Evolutionary conservation across 2,888 invertebrate species (phyloP).

Genomic region (Sussaba pulchella): DNA sequence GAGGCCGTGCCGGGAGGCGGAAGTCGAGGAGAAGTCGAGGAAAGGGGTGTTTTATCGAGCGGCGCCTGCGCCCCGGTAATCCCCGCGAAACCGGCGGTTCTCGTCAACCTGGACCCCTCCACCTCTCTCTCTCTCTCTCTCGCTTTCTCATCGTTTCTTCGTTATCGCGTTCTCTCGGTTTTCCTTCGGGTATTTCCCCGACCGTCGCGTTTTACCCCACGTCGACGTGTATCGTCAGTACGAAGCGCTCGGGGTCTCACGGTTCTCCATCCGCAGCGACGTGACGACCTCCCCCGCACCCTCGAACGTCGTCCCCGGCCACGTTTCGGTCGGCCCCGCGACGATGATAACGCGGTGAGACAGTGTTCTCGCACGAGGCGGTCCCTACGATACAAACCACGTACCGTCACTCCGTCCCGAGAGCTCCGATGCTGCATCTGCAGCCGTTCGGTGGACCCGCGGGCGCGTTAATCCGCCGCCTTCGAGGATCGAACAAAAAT

Average conservation of each 20-base stretch:
- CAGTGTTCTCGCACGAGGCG: conserved; percentile 50
- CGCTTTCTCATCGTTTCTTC: neutral
- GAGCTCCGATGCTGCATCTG: conserved; percentile 13
- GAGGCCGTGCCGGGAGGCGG: neutral
- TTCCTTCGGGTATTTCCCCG: too few species aligned
- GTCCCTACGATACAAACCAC: conserved; percentile 54
- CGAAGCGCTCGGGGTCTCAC: conserved; percentile 34
- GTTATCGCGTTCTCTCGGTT: conserved; percentile 17
- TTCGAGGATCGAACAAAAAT: too few species aligned
- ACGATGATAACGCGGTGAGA: conserved; percentile 54
- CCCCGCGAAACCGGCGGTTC: conserved; percentile 38
- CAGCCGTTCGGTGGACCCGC: neutral
- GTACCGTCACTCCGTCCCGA: neutral
- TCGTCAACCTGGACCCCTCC: conserved; percentile 78
- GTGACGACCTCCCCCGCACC: neutral
- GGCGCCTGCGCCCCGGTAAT: conserved; percentile 73
- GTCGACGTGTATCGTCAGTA: conserved; percentile 48
- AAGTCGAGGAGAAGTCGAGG: conserved; percentile 55
- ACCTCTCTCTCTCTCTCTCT: conserved; percentile 21
- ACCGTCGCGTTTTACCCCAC: neutral
- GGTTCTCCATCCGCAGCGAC: conserved; percentile 45
- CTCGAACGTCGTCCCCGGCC: conserved; percentile 24
- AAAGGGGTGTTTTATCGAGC: conserved; percentile 77
- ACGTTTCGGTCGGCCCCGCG: conserved; percentile 64
- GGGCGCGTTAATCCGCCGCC: conserved; percentile 4